Evolutionary conservation across 2,888 invertebrate species (phyloP).

Genomic region (Euzophera pinguis): DNA sequence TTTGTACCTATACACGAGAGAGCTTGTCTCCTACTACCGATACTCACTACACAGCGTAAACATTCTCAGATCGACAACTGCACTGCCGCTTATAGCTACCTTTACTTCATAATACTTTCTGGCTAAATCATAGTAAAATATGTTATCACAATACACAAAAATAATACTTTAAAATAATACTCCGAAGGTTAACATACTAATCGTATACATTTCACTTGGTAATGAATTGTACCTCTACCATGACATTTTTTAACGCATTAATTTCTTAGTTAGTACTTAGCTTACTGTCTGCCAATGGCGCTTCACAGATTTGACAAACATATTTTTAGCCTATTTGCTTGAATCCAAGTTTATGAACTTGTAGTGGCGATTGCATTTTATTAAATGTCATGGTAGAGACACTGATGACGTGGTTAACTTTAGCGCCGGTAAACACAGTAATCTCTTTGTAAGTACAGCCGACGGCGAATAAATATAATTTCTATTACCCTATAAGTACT

Average conservation of each 20-base stretch:
- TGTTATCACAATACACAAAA: constrained; percentile 72
- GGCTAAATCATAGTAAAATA: constrained; percentile 65
- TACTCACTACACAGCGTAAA: constrained; percentile 68
- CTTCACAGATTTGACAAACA: no score
- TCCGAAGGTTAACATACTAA: constrained; percentile 63
- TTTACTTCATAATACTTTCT: constrained; percentile 66
- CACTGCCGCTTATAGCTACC: constrained; percentile 64
- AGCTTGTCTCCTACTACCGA: constrained; percentile 54
- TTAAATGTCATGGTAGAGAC: no score
- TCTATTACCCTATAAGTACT: constrained; percentile 41
- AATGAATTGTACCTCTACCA: no score
- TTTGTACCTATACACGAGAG: constrained; percentile 74
- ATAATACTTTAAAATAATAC: constrained; percentile 78
- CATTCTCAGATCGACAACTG: constrained; percentile 53
- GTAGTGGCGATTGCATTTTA: no score
- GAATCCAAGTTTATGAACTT: no score
- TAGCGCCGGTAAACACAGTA: constrained; percentile 42
- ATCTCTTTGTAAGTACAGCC: constrained; percentile 50
- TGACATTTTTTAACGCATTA: no score
- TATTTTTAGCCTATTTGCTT: no score
- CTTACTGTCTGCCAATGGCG: no score
- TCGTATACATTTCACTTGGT: constrained; percentile 67
- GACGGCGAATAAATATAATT: constrained; percentile 30
- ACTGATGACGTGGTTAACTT: constrained; percentile 33
- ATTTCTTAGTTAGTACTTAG: no score